Evolutionary conservation across 2,888 invertebrate species (phyloP).

Genomic region (Phengaris arion): DNA sequence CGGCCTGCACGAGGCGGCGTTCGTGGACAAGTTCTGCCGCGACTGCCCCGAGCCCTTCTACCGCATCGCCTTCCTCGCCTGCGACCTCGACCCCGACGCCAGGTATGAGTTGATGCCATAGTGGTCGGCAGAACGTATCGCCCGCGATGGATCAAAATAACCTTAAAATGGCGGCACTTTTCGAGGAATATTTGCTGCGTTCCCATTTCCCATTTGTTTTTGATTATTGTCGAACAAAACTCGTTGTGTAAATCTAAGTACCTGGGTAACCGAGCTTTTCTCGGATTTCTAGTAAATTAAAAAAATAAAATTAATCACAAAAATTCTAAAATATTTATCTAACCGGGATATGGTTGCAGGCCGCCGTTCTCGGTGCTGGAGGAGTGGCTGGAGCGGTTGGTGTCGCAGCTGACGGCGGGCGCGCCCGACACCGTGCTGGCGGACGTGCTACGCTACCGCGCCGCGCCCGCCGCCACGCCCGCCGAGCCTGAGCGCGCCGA

Average conservation of each 20-base stretch:
- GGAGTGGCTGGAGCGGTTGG: conserved; percentile 91
- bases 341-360: conserved; percentile 59
- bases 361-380: conserved; percentile 94
- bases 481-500: conserved; percentile 37
- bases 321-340: too few species aligned
- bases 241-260: too few species aligned
- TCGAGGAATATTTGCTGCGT: too few species aligned
- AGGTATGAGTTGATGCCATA: conserved; percentile 70
- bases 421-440: conserved; percentile 84
- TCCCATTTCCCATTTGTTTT: too few species aligned
- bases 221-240: too few species aligned
- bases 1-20: conserved; percentile 91
- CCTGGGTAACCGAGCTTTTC: too few species aligned
- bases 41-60: conserved; percentile 92
- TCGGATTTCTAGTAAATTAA: too few species aligned
- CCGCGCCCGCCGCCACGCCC: conserved; percentile 34
- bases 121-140: too few species aligned
- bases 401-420: conserved; percentile 84
- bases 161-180: too few species aligned
- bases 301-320: too few species aligned
- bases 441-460: conserved; percentile 85
- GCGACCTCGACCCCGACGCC: conserved; percentile 93
- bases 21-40: conserved; percentile 90
- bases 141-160: too few species aligned
- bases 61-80: conserved; percentile 92